Conservation (phyloP, 2,113 vertebrate genomes). For the Raphicerus campestris region DNA sequence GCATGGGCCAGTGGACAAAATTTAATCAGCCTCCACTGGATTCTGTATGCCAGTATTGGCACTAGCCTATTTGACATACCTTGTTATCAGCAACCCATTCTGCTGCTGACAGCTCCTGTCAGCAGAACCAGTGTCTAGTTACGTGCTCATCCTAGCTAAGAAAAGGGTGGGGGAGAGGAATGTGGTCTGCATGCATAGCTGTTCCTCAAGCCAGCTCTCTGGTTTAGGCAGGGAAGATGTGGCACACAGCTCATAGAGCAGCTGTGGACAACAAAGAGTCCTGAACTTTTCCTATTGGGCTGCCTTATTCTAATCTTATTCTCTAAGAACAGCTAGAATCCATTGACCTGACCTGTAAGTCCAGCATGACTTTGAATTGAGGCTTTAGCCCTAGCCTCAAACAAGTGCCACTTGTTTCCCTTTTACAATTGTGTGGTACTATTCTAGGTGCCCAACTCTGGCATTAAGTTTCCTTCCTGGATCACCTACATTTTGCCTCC, state of each 20-base stretch:
- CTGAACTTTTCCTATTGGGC: not conserved
- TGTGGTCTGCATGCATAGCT: not conserved
- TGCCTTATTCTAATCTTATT: not conserved
- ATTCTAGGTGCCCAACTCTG: not conserved
- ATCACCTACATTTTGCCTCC: not conserved
- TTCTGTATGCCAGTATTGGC: not conserved
- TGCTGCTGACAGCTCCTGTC: conserved; percentile 1
- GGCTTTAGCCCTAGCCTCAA: not conserved
- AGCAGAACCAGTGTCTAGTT: not conserved
- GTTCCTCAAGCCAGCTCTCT: not conserved
- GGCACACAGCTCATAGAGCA: not conserved
- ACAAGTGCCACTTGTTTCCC: not conserved
- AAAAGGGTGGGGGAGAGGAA: not conserved
- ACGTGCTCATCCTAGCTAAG: not conserved
- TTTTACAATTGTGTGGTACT: not conserved
- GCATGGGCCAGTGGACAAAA: not conserved
- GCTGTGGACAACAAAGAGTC: not conserved
- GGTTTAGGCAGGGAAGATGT: not conserved
- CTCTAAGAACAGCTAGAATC: not conserved
- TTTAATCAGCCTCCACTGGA: conserved; percentile 7
- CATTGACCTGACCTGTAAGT: not conserved
- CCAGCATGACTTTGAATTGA: not conserved
- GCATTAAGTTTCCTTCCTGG: not conserved
- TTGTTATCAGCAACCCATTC: conserved; percentile 18
- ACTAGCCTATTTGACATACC: not conserved